A percentile compares a stretch with the other conserved stretches of the same genome.
Conservation (phyloP, 2,888 invertebrate species). For the Apoderus coryli region DNA sequence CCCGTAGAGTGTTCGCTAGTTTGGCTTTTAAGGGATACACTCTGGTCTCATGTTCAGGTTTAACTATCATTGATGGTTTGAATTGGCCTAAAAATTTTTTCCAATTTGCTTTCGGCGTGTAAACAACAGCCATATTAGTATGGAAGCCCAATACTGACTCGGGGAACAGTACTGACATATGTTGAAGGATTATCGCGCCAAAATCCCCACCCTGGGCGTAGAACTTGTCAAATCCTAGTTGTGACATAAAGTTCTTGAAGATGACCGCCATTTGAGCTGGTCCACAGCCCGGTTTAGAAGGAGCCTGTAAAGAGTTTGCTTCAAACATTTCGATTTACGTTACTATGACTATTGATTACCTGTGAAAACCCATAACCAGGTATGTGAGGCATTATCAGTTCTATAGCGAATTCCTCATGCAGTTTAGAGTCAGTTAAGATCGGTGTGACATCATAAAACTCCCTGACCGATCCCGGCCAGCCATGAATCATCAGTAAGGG, state of each 20-base stretch:
- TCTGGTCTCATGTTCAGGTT: constrained; percentile 34
- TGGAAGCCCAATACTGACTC: constrained; percentile 41
- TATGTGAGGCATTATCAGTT: constrained; percentile 43
- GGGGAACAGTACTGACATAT: constrained; percentile 51
- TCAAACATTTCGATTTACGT: too few species aligned
- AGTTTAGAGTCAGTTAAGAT: constrained; percentile 38
- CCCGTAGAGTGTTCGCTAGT: constrained; percentile 31
- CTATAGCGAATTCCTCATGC: constrained; percentile 46
- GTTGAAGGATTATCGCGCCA: constrained; percentile 50
- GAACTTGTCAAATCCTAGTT: constrained; percentile 50
- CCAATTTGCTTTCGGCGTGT: constrained; percentile 11
- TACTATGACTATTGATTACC: too few species aligned
- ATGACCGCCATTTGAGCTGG: constrained; percentile 41
- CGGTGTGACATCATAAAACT: constrained; percentile 66
- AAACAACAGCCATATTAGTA: constrained; percentile 35
- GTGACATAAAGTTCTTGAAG: constrained; percentile 53
- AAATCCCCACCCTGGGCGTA: constrained; percentile 73
- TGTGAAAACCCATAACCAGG: constrained; percentile 38
- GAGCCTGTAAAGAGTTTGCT: constrained; percentile 34
- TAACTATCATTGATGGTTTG: constrained; percentile 41
- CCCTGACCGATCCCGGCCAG: constrained; percentile 78
- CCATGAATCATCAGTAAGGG: constrained; percentile 68
- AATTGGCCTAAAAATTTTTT: constrained; percentile 33
- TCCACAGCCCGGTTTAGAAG: constrained; percentile 46
- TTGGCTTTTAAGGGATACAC: constrained; percentile 39